A percentile compares a stretch with the other conserved stretches of the same genome.
phyloP scores from a whole-genome alignment of 1,140 invertebrate genomes.

The Gyrodactylus bullatarudis region DNA sequence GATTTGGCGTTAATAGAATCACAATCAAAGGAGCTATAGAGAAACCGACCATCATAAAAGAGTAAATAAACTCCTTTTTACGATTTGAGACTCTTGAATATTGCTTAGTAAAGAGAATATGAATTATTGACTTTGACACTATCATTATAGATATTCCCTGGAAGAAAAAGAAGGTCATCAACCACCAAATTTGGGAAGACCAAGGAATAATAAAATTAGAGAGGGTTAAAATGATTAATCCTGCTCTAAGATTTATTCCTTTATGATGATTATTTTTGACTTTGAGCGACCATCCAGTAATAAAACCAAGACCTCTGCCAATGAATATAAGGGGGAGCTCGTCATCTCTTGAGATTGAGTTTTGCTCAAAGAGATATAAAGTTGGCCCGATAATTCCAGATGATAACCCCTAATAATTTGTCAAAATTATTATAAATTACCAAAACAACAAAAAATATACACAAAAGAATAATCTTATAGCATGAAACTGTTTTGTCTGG shows the following conservation, averaged over 20 bases:
- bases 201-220: neutral
- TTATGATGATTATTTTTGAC: neutral
- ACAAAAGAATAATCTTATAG: no score
- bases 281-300: neutral
- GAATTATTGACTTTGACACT: neutral
- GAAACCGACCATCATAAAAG: neutral
- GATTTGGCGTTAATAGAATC: neutral
- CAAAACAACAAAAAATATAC: neutral
- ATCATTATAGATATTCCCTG: neutral
- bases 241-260: neutral
- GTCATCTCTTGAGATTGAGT: neutral
- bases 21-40: neutral
- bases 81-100: neutral
- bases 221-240: neutral
- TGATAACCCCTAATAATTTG: neutral
- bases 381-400: neutral
- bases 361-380: neutral
- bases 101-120: neutral
- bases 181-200: neutral
- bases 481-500: no score
- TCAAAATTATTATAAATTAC: neutral
- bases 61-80: neutral
- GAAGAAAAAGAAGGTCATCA: neutral
- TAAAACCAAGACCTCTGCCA: neutral
- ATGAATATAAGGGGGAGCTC: neutral